These are phyloP conservation scores for Taenioides sp. DNA, from an alignment of 2,797 vertebrate species.

Conservation along the genomic window DNA sequence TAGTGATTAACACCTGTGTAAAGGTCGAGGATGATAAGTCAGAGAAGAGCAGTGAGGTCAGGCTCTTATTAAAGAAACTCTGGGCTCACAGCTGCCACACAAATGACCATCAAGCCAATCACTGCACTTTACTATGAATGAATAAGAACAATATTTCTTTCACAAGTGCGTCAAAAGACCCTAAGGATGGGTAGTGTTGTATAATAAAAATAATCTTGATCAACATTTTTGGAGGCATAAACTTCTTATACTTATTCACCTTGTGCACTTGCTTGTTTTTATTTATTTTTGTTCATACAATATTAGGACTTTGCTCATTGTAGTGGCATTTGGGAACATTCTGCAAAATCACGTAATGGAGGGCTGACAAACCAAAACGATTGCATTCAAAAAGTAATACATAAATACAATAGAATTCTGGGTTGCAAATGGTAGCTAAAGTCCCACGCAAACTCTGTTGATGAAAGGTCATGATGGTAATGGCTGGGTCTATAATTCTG, in stretches of 20 bases:
- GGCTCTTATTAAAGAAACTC: slow-evolving; percentile 16
- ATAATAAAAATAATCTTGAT: no score
- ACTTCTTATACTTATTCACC: no score
- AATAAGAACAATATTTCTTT: not conserved
- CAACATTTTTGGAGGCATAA: no score
- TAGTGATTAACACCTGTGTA: slow-evolving; percentile 31
- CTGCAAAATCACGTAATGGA: not conserved
- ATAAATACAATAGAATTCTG: not conserved
- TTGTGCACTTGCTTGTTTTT: no score
- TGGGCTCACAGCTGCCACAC: slow-evolving; percentile 1
- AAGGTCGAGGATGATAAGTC: slow-evolving; percentile 22
- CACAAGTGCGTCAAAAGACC: not conserved
- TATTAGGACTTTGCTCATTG: no score
- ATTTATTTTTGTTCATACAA: no score
- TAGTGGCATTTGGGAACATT: not conserved
- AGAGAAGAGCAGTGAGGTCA: slow-evolving; percentile 15
- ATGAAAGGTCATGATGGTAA: slow-evolving; percentile 37
- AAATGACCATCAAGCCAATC: slow-evolving; percentile 5
- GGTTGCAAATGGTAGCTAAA: not conserved
- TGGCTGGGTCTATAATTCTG: slow-evolving; percentile 47
- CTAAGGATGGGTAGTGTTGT: not conserved
- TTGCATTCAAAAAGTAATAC: no score
- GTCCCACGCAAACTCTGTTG: slow-evolving; percentile 35
- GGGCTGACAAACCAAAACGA: not conserved
- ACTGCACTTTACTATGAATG: not conserved